A percentile compares a stretch with the other conserved stretches of the same genome.
Evolutionary conservation across 2,113 vertebrate species (phyloP).

Genomic region (Mormoops blainvillei): DNA sequence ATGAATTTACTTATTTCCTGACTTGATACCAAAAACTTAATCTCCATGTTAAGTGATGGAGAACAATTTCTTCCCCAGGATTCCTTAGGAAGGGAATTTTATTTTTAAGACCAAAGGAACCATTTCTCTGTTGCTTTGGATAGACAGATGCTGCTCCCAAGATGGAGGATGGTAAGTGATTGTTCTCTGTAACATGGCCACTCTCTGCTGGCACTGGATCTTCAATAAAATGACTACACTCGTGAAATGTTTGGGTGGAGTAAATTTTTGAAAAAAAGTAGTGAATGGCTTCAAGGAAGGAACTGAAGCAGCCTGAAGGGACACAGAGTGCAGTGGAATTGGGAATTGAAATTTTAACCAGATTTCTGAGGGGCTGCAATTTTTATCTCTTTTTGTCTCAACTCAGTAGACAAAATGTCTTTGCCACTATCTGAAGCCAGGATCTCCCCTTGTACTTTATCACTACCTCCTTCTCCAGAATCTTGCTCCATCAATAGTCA

Average conservation of each 20-base stretch:
- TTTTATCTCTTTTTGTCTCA: background rate
- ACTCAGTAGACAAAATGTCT: background rate
- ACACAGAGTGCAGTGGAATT: background rate
- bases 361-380: background rate
- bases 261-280: background rate
- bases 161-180: background rate
- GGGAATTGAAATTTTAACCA: background rate
- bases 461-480: background rate
- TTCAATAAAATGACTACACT: constrained; percentile 33
- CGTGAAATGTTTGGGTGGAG: no score
- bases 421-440: background rate
- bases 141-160: background rate
- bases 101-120: background rate
- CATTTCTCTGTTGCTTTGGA: background rate
- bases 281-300: background rate
- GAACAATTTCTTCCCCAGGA: background rate
- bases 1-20: constrained; percentile 15
- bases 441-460: background rate
- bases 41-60: background rate
- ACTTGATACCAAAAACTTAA: background rate
- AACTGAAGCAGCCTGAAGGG: background rate
- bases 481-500: background rate
- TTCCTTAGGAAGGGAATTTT: background rate
- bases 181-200: background rate
- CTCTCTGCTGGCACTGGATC: background rate